Percentiles rank a stretch among this genome's conserved stretches.
Evolutionary conservation across 2,113 vertebrate species (phyloP).

Genomic region (Polypterus bichir): DNA sequence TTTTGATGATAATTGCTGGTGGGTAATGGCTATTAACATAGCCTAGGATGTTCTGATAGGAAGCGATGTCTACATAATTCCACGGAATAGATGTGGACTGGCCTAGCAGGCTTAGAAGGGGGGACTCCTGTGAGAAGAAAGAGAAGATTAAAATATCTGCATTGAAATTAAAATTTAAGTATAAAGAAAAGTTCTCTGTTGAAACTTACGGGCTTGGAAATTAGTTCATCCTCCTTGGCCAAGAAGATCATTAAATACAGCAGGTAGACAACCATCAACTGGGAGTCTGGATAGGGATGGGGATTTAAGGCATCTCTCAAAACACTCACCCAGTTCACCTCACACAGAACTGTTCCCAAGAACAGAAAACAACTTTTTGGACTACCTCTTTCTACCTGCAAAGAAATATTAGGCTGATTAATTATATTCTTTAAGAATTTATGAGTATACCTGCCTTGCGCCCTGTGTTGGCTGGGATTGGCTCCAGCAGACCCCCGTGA

Average conservation of each 20-base stretch:
- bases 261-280: conserved; percentile 76
- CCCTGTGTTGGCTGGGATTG: too few species aligned
- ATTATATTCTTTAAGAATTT: neutral
- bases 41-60: conserved; percentile 70
- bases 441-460: neutral
- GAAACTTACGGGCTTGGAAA: conserved; percentile 57
- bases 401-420: neutral
- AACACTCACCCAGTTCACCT: conserved; percentile 90
- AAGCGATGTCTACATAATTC: conserved; percentile 72
- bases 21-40: conserved; percentile 85
- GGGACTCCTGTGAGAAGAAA: conserved; percentile 59
- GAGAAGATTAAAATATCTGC: too few species aligned
- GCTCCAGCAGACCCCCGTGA: too few species aligned
- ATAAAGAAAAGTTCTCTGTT: neutral
- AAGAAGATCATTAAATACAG: conserved; percentile 85
- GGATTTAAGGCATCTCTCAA: conserved; percentile 70
- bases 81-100: conserved; percentile 81
- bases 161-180: too few species aligned
- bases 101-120: conserved; percentile 72
- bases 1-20: conserved; percentile 64
- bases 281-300: conserved; percentile 43
- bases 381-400: conserved; percentile 87
- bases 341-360: conserved; percentile 76
- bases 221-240: conserved; percentile 76
- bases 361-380: conserved; percentile 94